Conservation (phyloP, 2,113 vertebrate species). For the Callithrix jacchus region DNA sequence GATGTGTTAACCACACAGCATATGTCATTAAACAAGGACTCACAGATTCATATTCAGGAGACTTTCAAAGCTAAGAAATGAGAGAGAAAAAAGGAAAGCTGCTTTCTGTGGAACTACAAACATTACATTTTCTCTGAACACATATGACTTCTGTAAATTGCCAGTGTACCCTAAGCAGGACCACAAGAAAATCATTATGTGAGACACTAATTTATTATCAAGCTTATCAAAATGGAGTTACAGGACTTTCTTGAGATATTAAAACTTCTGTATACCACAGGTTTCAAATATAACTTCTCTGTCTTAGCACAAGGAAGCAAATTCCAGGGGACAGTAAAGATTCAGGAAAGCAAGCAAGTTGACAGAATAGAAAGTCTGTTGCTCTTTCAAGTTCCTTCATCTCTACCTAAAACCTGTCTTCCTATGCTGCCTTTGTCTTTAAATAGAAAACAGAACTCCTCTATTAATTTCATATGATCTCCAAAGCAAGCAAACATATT, state of each 20-base stretch:
- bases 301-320: neutral
- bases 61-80: slow-evolving; percentile 1
- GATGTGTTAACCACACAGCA: neutral
- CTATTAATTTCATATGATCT: neutral
- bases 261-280: neutral
- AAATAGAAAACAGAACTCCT: neutral
- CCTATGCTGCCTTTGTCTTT: neutral
- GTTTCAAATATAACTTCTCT: neutral
- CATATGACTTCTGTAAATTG: neutral
- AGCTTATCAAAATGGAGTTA: neutral
- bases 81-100: neutral
- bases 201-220: neutral
- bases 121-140: neutral
- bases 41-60: neutral
- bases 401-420: neutral
- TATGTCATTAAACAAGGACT: slow-evolving; percentile 48
- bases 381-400: neutral
- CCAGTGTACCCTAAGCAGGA: neutral
- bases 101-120: neutral
- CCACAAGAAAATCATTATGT: neutral
- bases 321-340: neutral
- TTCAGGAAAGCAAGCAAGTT: neutral
- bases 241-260: neutral
- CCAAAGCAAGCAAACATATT: neutral
- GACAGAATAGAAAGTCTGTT: neutral